Evolutionary conservation across 2,797 vertebrate species (phyloP), one percentile per base, ranked within the genome.

Genomic region (Gallinago nigripennis): DNA sequence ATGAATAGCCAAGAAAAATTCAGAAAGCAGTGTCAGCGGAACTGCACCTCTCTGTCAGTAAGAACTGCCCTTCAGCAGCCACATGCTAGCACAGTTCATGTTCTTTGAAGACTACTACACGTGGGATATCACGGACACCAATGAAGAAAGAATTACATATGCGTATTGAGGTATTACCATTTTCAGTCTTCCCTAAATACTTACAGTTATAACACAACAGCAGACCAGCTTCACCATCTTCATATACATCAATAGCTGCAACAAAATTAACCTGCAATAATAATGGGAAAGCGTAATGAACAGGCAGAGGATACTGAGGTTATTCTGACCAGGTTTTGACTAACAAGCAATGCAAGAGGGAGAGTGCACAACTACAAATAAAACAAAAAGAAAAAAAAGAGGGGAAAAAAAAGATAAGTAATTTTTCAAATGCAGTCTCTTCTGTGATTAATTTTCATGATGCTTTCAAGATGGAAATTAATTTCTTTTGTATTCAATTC

Each of bases 121-220:
- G 37, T 0, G 7, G 37, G 37, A 43, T 56, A 53, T 28, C 70
- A 71, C 31, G 78, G 50, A 66, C 25, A 63, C 16, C 23, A 85
- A 1, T 9, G 54, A 72, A 70, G 45, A 85, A 81, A 16, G 8
- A 83, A 70, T 10, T 41, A 53, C 21, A 41, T 5, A 27, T 4
- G 12, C 19, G 46, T 25, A 63, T 8, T 24, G 12, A 19, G 10
- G 18, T 15, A 68, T 35, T 64, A 37, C 12, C 13, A 10, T 68
- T 94, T 72, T 33, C 3, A 5, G 48, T 46, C 21, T 51, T 72
- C 63, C 51, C 65, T 79, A 82, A 73, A 82, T 79, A 99, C 99
- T 99, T 98, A 99, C 99, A 99, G 98, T 99, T 99, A 95, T 99
- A 99, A 95, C 99, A 99, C 93, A 99, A 93, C 81, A 99, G 98